A percentile compares a stretch with the other conserved stretches of the same genome.
Evolutionary conservation across 2,113 vertebrate species (phyloP).

Genomic region (Otocyon megalotis): DNA sequence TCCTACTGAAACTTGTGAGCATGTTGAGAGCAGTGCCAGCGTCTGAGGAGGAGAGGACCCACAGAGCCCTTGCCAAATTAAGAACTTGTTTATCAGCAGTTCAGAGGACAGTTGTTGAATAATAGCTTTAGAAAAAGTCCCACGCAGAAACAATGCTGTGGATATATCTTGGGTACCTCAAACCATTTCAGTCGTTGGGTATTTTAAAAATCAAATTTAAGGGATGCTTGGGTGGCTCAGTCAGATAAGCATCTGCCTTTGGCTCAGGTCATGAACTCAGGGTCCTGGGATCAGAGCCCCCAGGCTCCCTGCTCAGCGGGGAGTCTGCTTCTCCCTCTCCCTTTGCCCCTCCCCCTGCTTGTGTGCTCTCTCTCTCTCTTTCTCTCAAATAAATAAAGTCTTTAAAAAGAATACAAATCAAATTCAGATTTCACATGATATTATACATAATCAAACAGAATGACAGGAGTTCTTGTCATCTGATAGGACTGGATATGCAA

Average conservation of each 20-base stretch:
- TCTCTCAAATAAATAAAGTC: neutral
- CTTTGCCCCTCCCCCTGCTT: neutral
- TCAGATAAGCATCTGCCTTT: neutral
- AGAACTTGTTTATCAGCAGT: neutral
- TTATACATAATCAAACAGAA: neutral
- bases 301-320: neutral
- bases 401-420: neutral
- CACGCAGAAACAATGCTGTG: neutral
- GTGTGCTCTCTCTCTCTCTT: neutral
- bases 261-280: neutral
- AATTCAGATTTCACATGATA: neutral
- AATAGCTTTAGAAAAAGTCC: constrained; percentile 12
- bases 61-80: neutral
- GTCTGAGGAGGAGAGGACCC: neutral
- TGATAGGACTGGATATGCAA: constrained; percentile 69
- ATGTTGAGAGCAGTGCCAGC: neutral
- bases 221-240: neutral
- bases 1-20: neutral
- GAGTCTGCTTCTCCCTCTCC: neutral
- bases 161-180: neutral
- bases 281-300: neutral
- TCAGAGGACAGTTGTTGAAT: neutral
- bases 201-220: constrained; percentile 35
- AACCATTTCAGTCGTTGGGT: neutral
- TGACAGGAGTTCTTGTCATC: neutral